phyloP scores from a whole-genome alignment of 2,797 vertebrate species.

The Pangasius sanitwongsei region DNA sequence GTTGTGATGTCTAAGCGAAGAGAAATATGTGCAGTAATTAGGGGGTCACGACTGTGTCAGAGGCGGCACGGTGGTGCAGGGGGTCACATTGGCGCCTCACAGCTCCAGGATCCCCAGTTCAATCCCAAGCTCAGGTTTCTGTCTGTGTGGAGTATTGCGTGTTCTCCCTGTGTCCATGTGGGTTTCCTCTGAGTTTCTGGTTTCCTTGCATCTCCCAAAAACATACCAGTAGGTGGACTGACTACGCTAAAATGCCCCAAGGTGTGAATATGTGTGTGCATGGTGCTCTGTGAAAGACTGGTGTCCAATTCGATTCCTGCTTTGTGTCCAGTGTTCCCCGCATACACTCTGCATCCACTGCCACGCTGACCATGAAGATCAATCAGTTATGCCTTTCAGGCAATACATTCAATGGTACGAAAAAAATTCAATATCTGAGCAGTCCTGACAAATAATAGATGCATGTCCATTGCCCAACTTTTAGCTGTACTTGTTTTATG shows the following conservation, averaged over 20 bases:
- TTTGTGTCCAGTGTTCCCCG: not conserved
- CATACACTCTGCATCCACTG: too few relatives aligned
- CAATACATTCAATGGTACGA: not conserved
- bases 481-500: not conserved
- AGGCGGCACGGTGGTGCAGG: not conserved
- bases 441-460: not conserved
- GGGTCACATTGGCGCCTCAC: not conserved
- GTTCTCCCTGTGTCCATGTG: not conserved
- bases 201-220: not conserved
- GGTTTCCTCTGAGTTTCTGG: not conserved
- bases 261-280: not conserved
- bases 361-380: too few relatives aligned
- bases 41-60: not conserved
- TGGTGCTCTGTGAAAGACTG: not conserved
- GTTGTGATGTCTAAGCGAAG: constrained; percentile 63
- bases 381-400: not conserved
- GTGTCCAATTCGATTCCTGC: not conserved
- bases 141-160: not conserved
- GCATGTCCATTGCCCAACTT: not conserved
- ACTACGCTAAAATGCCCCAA: not conserved
- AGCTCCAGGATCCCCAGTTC: not conserved
- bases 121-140: not conserved
- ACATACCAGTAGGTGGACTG: not conserved
- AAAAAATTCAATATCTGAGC: not conserved
- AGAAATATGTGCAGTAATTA: constrained; percentile 19